Evolutionary conservation across 2,888 invertebrate species (phyloP).

Genomic region (Diaperis boleti): DNA sequence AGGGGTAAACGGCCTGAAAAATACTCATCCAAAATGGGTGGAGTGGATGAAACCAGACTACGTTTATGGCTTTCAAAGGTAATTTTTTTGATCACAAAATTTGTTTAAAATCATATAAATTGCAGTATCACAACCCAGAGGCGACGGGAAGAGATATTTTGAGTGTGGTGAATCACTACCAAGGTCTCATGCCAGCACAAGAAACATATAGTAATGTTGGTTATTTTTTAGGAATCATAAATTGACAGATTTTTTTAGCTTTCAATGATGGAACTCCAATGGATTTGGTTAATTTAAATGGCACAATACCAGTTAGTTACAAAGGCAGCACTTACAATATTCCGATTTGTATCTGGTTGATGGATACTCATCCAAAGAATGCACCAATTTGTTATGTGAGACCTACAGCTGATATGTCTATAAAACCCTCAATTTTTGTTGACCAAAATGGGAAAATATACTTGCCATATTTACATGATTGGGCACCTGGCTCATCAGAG

Average conservation of each 20-base stretch:
- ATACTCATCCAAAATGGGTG: constrained; percentile 49
- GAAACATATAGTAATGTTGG: constrained; percentile 75
- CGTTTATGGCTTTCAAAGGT: constrained; percentile 69
- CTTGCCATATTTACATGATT: constrained; percentile 95
- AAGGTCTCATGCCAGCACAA: constrained; percentile 73
- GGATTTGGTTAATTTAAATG: constrained; percentile 86
- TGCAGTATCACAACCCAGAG: constrained; percentile 79
- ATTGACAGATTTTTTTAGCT: constrained; percentile 67
- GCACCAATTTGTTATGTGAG: constrained; percentile 95
- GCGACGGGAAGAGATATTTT: constrained; percentile 76
- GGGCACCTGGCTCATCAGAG: constrained; percentile 88
- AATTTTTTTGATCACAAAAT: constrained; percentile 54
- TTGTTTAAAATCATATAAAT: constrained; percentile 46
- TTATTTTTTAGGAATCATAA: not conserved
- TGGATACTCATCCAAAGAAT: constrained; percentile 97
- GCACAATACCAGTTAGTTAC: constrained; percentile 93
- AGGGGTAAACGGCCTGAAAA: constrained; percentile 1
- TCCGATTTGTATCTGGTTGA: constrained; percentile 95
- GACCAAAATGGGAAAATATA: constrained; percentile 97
- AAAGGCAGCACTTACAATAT: constrained; percentile 94
- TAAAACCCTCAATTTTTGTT: constrained; percentile 94
- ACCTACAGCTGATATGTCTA: constrained; percentile 95
- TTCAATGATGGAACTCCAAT: constrained; percentile 89
- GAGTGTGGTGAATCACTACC: constrained; percentile 74
- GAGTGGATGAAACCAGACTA: constrained; percentile 67